phyloP scores from a whole-genome alignment of 2,888 invertebrate genomes.

The Pycnomerus fuliginosus region DNA sequence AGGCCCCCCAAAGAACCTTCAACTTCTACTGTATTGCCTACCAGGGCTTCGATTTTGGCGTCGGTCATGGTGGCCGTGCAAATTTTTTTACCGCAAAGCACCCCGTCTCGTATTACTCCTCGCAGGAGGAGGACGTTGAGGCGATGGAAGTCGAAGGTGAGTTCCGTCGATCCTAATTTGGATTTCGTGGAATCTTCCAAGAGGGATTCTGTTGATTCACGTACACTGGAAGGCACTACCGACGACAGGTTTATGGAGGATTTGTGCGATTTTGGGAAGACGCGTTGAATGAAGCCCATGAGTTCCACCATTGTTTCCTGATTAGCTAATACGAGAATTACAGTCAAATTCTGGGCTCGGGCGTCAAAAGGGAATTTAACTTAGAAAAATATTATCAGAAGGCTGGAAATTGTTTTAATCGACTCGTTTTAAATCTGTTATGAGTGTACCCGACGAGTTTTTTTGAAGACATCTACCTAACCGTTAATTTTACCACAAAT shows the following conservation, averaged over 20 bases:
- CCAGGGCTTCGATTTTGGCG: slow-evolving; percentile 83
- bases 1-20: slow-evolving; percentile 90
- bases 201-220: slow-evolving; percentile 44
- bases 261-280: slow-evolving; percentile 57
- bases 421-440: no score
- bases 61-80: slow-evolving; percentile 92
- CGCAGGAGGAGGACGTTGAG: slow-evolving; percentile 84
- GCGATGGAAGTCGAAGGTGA: slow-evolving; percentile 91
- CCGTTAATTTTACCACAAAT: no score
- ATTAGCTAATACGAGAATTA: slow-evolving; percentile 72
- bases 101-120: slow-evolving; percentile 72
- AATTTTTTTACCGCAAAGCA: slow-evolving; percentile 78
- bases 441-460: no score
- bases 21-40: slow-evolving; percentile 67
- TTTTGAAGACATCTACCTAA: no score
- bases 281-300: slow-evolving; percentile 81
- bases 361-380: no score
- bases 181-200: slow-evolving; percentile 32
- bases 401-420: no score
- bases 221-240: slow-evolving; percentile 41
- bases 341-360: no score
- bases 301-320: slow-evolving; percentile 94
- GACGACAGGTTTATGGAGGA: slow-evolving; percentile 33
- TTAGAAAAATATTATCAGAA: no score
- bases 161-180: slow-evolving; percentile 69